Percentiles rank a stretch among this genome's conserved stretches.
These are phyloP conservation scores for Magallana ariakensis DNA, from an alignment of 1,140 invertebrate species.

Conservation along the genomic window DNA sequence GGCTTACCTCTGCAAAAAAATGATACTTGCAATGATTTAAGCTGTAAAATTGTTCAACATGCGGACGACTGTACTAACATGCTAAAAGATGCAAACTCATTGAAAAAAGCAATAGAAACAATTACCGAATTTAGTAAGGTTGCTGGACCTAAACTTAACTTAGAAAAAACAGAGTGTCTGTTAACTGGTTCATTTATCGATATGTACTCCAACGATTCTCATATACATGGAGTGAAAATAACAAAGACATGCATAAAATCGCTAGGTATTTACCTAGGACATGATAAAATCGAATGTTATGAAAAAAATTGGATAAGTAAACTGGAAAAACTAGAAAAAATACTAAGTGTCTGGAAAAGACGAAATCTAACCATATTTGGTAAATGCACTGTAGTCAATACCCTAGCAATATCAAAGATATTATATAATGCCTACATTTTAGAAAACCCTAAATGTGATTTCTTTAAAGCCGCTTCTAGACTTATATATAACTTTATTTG, in stretches of 20 bases:
- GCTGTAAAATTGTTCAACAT: not conserved
- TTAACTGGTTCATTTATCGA: not conserved
- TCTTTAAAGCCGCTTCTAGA: not conserved
- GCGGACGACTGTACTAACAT: not conserved
- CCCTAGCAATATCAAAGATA: not conserved
- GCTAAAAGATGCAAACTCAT: not conserved
- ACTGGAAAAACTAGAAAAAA: not conserved
- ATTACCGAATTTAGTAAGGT: not conserved
- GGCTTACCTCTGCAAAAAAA: not conserved
- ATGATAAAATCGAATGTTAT: not conserved
- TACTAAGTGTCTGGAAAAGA: not conserved
- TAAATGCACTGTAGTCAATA: not conserved
- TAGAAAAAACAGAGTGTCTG: not conserved
- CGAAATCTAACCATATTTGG: no score
- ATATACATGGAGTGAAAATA: no score
- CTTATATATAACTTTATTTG: not conserved
- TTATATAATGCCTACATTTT: not conserved
- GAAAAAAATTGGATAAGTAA: not conserved
- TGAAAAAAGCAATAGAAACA: not conserved
- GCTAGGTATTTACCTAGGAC: no score
- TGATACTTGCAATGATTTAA: not conserved
- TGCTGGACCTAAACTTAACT: not conserved
- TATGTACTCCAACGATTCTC: no score
- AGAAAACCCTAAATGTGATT: not conserved
- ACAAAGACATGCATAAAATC: no score